phyloP scores from a whole-genome alignment of 2,113 vertebrate species.

The Dipodomys stephensi region DNA sequence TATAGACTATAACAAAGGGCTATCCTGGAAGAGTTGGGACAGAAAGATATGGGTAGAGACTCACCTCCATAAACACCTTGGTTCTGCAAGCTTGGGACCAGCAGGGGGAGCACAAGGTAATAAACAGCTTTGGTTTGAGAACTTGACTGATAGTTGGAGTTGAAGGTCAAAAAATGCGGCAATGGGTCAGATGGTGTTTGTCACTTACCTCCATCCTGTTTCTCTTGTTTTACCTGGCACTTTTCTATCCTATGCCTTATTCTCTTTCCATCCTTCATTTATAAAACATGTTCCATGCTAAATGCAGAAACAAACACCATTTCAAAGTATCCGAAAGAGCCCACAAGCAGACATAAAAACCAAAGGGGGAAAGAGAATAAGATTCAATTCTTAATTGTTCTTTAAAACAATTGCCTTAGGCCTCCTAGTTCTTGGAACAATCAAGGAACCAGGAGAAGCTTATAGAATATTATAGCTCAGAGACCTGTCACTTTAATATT shows the following conservation, averaged over 20 bases:
- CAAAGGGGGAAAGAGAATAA: background rate
- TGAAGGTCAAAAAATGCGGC: background rate
- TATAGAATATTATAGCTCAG: conserved; percentile 2
- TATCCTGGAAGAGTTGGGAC: background rate
- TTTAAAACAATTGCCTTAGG: conserved; percentile 31
- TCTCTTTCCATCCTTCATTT: background rate
- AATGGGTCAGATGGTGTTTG: background rate
- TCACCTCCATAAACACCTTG: conserved; percentile 68
- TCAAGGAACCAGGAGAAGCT: background rate
- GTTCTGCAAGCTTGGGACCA: conserved; percentile 54
- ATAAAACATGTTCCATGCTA: background rate
- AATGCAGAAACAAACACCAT: conserved; percentile 28
- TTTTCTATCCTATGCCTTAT: background rate
- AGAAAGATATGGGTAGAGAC: background rate
- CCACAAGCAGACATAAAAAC: conserved; percentile 27
- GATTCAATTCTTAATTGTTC: conserved; percentile 9
- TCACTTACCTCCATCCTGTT: background rate
- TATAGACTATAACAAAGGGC: background rate
- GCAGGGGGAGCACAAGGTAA: conserved; percentile 78
- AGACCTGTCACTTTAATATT: conserved; percentile 56
- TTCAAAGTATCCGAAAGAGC: background rate
- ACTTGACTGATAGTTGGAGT: background rate
- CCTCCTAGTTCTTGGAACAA: conserved; percentile 29
- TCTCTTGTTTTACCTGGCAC: background rate
- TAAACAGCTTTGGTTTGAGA: conserved; percentile 62